phyloP scores from a whole-genome alignment of 2,113 vertebrate genomes.

The Labeo catla region DNA sequence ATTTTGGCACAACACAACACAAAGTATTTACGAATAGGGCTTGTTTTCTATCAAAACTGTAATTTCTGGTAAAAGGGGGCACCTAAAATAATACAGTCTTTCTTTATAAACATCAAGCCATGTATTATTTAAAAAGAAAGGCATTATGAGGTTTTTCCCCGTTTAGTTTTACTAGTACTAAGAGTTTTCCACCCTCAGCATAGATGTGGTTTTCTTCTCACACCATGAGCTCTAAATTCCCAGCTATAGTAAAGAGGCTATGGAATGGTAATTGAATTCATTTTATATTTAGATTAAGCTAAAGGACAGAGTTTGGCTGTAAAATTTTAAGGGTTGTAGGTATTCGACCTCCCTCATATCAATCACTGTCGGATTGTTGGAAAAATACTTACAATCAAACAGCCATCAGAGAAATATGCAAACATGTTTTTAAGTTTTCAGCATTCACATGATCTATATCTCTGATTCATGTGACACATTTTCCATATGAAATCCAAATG shows the following conservation, averaged over 20 bases:
- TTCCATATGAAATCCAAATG: not conserved
- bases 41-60: slow-evolving; percentile 45
- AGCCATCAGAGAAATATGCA: not conserved
- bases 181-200: slow-evolving; percentile 44
- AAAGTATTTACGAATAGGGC: slow-evolving; percentile 55
- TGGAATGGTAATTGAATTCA: slow-evolving; percentile 42
- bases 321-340: slow-evolving; percentile 15
- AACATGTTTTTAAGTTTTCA: slow-evolving; percentile 5
- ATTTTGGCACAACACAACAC: slow-evolving; percentile 76
- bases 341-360: not conserved
- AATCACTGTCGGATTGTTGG: not conserved
- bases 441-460: not conserved
- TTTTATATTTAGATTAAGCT: slow-evolving; percentile 36
- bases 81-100: slow-evolving; percentile 30
- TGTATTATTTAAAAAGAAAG: slow-evolving; percentile 48
- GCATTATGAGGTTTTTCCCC: slow-evolving; percentile 40
- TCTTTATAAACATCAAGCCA: slow-evolving; percentile 47
- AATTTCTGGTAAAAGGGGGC: slow-evolving; percentile 27
- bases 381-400: slow-evolving; percentile 27
- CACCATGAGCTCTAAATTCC: slow-evolving; percentile 13
- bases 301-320: slow-evolving; percentile 13
- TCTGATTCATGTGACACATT: not conserved
- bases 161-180: slow-evolving; percentile 47
- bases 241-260: slow-evolving; percentile 33
- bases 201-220: slow-evolving; percentile 40